Base-by-base conservation (phyloP, 2,797 vertebrate species). In the Manis crassicaudata region DNA sequence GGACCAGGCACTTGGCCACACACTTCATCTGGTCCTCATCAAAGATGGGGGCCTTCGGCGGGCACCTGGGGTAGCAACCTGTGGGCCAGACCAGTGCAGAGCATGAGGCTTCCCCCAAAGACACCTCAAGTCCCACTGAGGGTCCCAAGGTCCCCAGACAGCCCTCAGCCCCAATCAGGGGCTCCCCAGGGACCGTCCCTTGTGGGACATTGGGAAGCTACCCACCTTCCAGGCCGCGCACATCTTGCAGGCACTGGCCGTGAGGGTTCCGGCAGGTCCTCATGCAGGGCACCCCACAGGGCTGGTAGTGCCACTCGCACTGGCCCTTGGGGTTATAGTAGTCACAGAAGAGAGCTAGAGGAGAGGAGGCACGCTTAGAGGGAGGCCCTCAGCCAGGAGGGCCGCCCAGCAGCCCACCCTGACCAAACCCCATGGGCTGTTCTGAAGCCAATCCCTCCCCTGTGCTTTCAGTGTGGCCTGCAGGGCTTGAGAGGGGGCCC, bases 31-130 rank as follows among this genome's bases (percentile, higher is more conserved):
- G 96, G 90, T 99, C 99, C 97, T 99, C 99, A 92, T 99, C 98
- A 94, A 99, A 99, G 98, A 99, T 99, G 21, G 99, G 99, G 2
- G 98, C 89, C 14, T 93, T 93, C 4, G 97, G 85, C 32, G 99
- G 99, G 96, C 99, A 99, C 14, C 98, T 97, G 88, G 99, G 99
- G 97, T 99, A 99, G 97, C 99, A 99, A 56, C 99, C 99, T 99
- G 96, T 0, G 91, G 94, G 58, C 83, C 88, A 86, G 3, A 68
- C 35, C 35, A 35, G 35, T 43, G 43, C 43, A 43, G 43, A 43
- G 3, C 37, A 2, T 10, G 1, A 32, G 35, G 12, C 16, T 3
- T 52, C 5, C 13, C n/a, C 67, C 67, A 27, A 2, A 54, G 35
- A 3, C 17, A 23, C 32, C n/a, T 16, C 0, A 0, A 14, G n/a